Evolutionary conservation across 2,797 vertebrate genomes (phyloP).

Genomic region (Rhyacichthys aspro): DNA sequence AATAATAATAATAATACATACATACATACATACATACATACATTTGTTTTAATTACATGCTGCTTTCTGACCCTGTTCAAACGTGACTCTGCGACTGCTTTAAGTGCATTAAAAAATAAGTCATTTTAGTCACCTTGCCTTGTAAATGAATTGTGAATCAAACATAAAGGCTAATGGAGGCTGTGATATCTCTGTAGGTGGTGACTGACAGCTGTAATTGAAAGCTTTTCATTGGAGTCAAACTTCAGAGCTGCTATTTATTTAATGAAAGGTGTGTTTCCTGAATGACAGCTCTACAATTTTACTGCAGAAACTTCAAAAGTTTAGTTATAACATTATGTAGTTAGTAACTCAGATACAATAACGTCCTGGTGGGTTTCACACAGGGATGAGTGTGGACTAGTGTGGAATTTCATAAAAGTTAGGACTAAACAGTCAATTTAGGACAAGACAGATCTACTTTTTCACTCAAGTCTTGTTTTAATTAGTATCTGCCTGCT

Average conservation of each 20-base stretch:
- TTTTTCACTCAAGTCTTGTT: no score
- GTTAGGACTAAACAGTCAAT: no score
- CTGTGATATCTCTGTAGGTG: background rate
- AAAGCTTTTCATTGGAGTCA: background rate
- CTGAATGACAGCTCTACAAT: background rate
- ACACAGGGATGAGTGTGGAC: no score
- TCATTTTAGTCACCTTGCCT: background rate
- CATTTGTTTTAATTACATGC: background rate
- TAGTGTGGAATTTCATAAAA: no score
- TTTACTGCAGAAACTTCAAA: background rate
- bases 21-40: background rate
- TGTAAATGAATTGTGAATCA: background rate
- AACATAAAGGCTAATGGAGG: background rate
- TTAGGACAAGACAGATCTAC: no score
- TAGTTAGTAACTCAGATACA: no score
- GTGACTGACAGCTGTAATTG: slow-evolving; percentile 1
- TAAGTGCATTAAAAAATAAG: no score
- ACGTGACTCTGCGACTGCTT: no score
- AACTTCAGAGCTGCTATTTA: background rate
- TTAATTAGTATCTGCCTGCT: no score
- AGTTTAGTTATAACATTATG: background rate
- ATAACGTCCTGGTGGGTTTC: no score
- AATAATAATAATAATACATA: no score
- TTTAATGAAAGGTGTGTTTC: background rate
- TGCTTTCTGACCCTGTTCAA: no score